Base-by-base conservation (phyloP, 2,113 vertebrate species). In the Colinus virginianus region DNA sequence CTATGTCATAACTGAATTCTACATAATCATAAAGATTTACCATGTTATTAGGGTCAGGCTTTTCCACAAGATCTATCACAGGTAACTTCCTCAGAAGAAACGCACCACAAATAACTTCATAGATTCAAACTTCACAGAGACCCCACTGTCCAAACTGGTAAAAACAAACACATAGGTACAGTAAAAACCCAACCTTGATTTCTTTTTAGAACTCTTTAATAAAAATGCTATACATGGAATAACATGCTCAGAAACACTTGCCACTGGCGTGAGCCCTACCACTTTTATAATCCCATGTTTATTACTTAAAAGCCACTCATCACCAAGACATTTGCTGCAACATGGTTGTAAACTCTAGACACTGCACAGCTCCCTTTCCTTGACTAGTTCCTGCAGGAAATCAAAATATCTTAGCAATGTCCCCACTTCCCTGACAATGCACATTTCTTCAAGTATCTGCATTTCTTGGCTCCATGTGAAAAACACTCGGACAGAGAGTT, bases 401-500 rank as follows among this genome's bases (percentile, higher is more conserved):
- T 90, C n/a, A 86, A 84, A 85, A 20, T 71, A 87, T 78, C 75
- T 94, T 75, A 86, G 81, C 93, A 87, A 91, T 40, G n/a, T 46
- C 45, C 21, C 62, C 61, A 28, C 72, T 80, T 87, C 79, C 66
- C 62, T 71, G 48, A 91, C 62, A 78, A 80, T 4, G 53, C 40
- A 62, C 34, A 34, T 77, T 87, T 95, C 89, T 83, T 85, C 38
- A 62, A 90, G 77, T 77, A 63, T 78, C 78, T 81, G 51, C 62
- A 91, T 81, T 97, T 94, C 77, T 85, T 38, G 0, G 85, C 59
- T 90, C 25, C 20, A 22, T 40, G 82, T 84, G 70, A 96, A 88
- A 97, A 96, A 94, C 2, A 22, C 45, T 45, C 92, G 80, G 51
- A 81, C 64, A 90, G 87, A 95, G 70, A 96, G 96, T 93, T 96